Evolutionary conservation across 2,113 vertebrate genomes (phyloP), one percentile per base, ranked within the genome.

Genomic region (Apteryx owenii): DNA sequence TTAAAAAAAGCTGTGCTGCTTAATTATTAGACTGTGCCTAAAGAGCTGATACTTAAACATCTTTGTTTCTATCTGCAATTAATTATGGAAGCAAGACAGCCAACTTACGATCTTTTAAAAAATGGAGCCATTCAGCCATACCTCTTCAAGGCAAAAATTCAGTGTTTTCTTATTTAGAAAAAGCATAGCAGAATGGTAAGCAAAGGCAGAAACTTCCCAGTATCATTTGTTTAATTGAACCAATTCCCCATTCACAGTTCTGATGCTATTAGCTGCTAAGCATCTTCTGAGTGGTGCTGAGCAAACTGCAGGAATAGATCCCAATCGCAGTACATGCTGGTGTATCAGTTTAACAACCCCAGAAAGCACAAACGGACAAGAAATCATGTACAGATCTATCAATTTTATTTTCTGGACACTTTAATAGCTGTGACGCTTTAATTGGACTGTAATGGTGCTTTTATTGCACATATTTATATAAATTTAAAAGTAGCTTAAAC

Each of bases 401-500:
- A 64, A 0, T 88, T 96, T 69, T 75, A 72, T 95, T 95, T 96
- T 89, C 60, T 92, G 69, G 33, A 88, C 62, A 25, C n/a, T 85
- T 93, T 68, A 78, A 83, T 87, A 81, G 58, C 60, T 7, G 8
- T 80, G 88, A 46, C 40, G 81, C 42, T 87, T 92, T 95, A 96
- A 94, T 97, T 95, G 65, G 83, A 68, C 64, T 95, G 10, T 97
- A 96, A 94, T 90, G 54, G 9, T 3, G 3, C 88, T 96, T 95
- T 97, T 81, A 93, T 94, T 95, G 90, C 77, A 76, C 16, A 1
- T 84, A 92, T 76, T 90, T 95, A 22, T 96, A 90, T 94, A 90
- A 83, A 91, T 96, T 82, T 95, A 78, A 69, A 93, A 81, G 77
- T 70, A 90, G 50, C 58, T 94, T 66, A 93, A 96, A 88, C 22